Conservation (phyloP, 2,888 invertebrate genomes). For the Dendrolimus pini region DNA sequence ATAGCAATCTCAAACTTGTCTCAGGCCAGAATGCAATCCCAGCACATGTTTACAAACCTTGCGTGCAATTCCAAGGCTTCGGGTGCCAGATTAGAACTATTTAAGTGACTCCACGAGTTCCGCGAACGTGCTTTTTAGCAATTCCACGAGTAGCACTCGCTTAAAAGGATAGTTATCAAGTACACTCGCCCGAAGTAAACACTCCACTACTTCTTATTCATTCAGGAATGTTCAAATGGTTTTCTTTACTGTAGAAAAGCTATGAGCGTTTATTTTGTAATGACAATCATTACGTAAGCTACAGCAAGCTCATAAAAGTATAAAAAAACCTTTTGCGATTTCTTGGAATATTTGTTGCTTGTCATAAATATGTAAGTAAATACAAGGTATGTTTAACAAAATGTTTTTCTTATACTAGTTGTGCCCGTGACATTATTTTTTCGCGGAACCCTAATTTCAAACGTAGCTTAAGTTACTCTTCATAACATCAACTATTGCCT, state of each 20-base stretch:
- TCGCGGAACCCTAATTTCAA: too few species aligned
- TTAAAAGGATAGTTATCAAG: slow-evolving; percentile 43
- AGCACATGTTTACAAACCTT: slow-evolving; percentile 39
- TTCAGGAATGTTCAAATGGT: slow-evolving; percentile 30
- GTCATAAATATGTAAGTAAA: too few species aligned
- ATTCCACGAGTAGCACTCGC: slow-evolving; percentile 33
- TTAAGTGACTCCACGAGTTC: slow-evolving; percentile 47
- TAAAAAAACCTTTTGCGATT: too few species aligned
- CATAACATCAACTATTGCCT: too few species aligned
- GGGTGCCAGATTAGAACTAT: slow-evolving; percentile 59
- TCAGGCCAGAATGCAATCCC: slow-evolving; percentile 25
- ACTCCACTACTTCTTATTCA: slow-evolving; percentile 27
- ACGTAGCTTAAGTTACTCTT: too few species aligned
- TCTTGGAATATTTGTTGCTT: too few species aligned
- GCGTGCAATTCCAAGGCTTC: slow-evolving; percentile 39
- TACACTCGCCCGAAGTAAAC: slow-evolving; percentile 28
- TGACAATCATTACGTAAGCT: background rate
- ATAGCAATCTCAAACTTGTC: slow-evolving; percentile 4
- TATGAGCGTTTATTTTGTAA: background rate
- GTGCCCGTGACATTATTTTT: too few species aligned
- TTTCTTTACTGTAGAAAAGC: slow-evolving; percentile 1
- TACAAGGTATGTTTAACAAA: too few species aligned
- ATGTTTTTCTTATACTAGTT: too few species aligned
- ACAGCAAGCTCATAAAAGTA: too few species aligned
- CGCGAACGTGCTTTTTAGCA: slow-evolving; percentile 60